Evolutionary conservation across 92 coral and sea anemone genomes (phyloP), one percentile per base, ranked within the genome.

Genomic region (Porites lobata): DNA sequence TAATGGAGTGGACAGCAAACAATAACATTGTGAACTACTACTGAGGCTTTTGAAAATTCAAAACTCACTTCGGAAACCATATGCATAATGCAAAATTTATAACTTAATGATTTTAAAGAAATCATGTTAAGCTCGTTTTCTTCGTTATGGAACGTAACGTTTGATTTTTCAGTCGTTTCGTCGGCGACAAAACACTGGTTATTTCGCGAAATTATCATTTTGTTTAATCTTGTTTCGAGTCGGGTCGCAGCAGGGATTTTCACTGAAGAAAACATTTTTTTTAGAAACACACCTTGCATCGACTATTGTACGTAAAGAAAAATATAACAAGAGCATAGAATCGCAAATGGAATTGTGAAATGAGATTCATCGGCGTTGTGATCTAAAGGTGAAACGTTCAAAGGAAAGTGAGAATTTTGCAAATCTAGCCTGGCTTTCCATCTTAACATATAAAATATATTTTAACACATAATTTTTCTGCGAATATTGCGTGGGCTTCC

Each of bases 1-100:
- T 84, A 63, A 84, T 84, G 65, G 87, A 63, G 80, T 84, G 74
- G 50, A 51, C 63, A 84, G 17, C 79, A 74, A 73, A 72, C 74
- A 65, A 84, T 50, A 73, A 84, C 73, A 84, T 51, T 72, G 18
- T 20, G 87, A 71, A 26, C 20, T 65, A 50, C 87, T n/a, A 56
- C 87, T 74, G 80, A 62, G 87, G 22, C 6, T 43, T 84, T 84
- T 51, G 75, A 84, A 74, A 72, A 74, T 74, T 84, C 67, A 73
- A 22, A 84, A 20, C 70, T 8, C 75, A 54, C 61, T 9, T 52
- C 47, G 47, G 47, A n/a, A 54, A 72, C 21, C 80, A 65, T 52
- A 84, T 21, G 10, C 59, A 62, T 18, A 18, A 53, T 22, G 47
- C 6, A 65, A 47, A 38, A 15, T 18, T 32, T 3, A 17, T 12